These are phyloP conservation scores for Heliconius himera DNA, from an alignment of 1,140 invertebrate genomes.

Conservation along the genomic window DNA sequence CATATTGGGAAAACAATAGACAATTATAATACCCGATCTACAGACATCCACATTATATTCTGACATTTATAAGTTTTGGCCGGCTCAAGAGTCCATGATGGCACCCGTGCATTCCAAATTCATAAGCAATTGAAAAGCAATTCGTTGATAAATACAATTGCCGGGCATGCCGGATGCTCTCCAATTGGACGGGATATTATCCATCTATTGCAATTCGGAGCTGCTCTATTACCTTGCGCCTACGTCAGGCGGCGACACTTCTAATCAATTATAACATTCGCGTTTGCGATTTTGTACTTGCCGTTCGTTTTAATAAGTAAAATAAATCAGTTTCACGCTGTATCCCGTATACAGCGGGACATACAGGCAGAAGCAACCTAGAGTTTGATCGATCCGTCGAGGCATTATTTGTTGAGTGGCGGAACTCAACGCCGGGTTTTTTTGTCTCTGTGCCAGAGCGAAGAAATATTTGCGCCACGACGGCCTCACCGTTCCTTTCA, in stretches of 20 bases:
- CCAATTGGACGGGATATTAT: slow-evolving; percentile 61
- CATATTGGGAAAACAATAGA: background rate
- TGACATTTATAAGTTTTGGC: slow-evolving; percentile 24
- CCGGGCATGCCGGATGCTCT: slow-evolving; percentile 51
- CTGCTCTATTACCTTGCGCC: slow-evolving; percentile 45
- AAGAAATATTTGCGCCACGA: no score
- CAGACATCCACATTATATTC: slow-evolving; percentile 22
- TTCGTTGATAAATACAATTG: slow-evolving; percentile 62
- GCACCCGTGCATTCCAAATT: slow-evolving; percentile 43
- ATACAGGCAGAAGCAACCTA: no score
- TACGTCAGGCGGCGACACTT: slow-evolving; percentile 44
- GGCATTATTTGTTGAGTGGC: no score
- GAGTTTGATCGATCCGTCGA: no score
- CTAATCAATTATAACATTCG: slow-evolving; percentile 40
- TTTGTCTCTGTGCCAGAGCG: no score
- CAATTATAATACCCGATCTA: background rate
- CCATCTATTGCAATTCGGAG: slow-evolving; percentile 53
- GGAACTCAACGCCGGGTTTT: no score
- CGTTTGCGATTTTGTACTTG: background rate
- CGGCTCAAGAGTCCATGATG: slow-evolving; percentile 33
- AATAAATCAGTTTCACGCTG: no score
- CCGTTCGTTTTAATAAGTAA: background rate
- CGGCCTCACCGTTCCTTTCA: no score
- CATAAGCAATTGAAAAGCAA: slow-evolving; percentile 58
- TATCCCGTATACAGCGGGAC: no score